phyloP scores from a whole-genome alignment of 1,140 invertebrate genomes.

The Asbolus verrucosus region DNA sequence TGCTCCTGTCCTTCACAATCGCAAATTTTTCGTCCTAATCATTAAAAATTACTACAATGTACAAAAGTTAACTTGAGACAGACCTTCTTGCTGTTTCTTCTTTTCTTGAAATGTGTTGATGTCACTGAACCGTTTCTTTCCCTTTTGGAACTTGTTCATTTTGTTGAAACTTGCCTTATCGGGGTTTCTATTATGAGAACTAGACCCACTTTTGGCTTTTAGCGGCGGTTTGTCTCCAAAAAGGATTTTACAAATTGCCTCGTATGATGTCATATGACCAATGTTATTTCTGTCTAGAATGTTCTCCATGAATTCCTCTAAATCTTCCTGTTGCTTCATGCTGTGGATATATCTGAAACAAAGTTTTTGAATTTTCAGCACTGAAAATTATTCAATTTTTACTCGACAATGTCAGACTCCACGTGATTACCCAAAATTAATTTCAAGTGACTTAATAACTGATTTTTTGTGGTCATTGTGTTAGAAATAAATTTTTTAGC shows the following conservation, averaged over 20 bases:
- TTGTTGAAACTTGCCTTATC: slow-evolving; percentile 53
- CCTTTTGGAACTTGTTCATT: slow-evolving; percentile 62
- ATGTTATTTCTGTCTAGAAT: slow-evolving; percentile 74
- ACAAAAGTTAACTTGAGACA: too few species aligned
- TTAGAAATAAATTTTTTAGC: too few species aligned
- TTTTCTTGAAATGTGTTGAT: slow-evolving; percentile 54
- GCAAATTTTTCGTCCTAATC: slow-evolving; percentile 85
- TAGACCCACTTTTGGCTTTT: background rate
- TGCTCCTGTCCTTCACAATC: slow-evolving; percentile 94
- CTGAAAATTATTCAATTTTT: too few species aligned
- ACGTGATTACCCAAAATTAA: slow-evolving; percentile 52
- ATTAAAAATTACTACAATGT: too few species aligned
- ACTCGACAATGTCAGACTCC: slow-evolving; percentile 52
- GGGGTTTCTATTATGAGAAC: slow-evolving; percentile 54
- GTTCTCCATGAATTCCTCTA: slow-evolving; percentile 78
- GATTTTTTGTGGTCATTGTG: slow-evolving; percentile 11
- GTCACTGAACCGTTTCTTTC: slow-evolving; percentile 56
- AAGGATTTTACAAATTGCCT: slow-evolving; percentile 71
- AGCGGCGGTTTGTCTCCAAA: slow-evolving; percentile 54
- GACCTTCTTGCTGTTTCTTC: slow-evolving; percentile 55
- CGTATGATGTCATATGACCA: slow-evolving; percentile 74
- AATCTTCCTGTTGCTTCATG: slow-evolving; percentile 75
- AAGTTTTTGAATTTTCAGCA: too few species aligned
- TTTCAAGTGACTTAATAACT: slow-evolving; percentile 30
- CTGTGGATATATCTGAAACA: slow-evolving; percentile 74